Evolutionary conservation across 2,888 invertebrate species (phyloP), one percentile per base, ranked within the genome.

Genomic region (Dione vanillae): DNA sequence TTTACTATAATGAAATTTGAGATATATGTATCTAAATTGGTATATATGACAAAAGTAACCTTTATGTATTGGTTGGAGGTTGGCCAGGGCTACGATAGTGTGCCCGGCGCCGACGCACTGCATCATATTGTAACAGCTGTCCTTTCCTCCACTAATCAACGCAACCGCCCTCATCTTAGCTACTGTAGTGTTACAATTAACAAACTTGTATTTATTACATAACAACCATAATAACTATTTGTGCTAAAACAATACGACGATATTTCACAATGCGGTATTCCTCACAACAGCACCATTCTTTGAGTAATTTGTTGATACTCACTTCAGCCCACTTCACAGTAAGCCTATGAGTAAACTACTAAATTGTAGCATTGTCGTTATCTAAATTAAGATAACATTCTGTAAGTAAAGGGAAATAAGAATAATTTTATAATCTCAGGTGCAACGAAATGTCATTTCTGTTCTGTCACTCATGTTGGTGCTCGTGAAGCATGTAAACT

Each of bases 91-190:
- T 69, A 99, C 97, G 80, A 99, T 96, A 80, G 96, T 95, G 92
- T 99, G 99, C 65, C 99, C 99, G 85, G 98, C 97, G 79, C 97
- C 96, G 77, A 98, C 96, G 93, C 99, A 99, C 94, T 99, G 98
- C 96, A 99, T 96, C 97, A 99, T 97, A 89, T 99, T 99, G 94
- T 97, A 99, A 93, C 98, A 98, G 94, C 99, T 99, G 94, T 99
- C 99, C 94, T 99, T 99, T 80, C 99, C 99, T 80, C 99, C 99
- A 93, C 99, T 99, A 78, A 98, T 95, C 90, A 98, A 94, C 75
- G 97, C 97, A 80, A 97, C 97, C 78, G 97, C 97, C 93, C 95
- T 96, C 98, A 98, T 98, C 86, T 94, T 95, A 71, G 74, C 79
- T 77, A 79, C 74, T 77, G 78, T 82, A 82, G 79, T 82, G 83